Percentiles rank a stretch among this genome's conserved stretches.
These are phyloP conservation scores for Trogon surrucura DNA, from an alignment of 2,113 vertebrate species.

Conservation along the genomic window DNA sequence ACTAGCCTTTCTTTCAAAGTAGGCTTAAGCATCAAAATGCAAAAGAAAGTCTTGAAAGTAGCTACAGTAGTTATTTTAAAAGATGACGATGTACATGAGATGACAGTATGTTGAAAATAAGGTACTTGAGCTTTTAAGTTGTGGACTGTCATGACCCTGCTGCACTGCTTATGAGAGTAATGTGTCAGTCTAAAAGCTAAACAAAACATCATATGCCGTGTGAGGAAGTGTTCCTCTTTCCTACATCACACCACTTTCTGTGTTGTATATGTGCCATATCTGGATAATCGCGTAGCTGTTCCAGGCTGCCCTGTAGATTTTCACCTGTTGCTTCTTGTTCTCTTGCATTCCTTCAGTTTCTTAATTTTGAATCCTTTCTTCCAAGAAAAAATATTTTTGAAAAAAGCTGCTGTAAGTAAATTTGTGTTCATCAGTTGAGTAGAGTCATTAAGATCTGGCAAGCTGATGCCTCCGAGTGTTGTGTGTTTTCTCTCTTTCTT, in stretches of 20 bases:
- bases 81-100: neutral
- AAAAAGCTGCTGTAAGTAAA: neutral
- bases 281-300: neutral
- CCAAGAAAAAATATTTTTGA: neutral
- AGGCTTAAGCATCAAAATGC: neutral
- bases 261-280: neutral
- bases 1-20: neutral
- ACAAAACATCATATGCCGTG: neutral
- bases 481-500: neutral
- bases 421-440: neutral
- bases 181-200: neutral
- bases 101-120: neutral
- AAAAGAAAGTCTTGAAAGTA: neutral
- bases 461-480: neutral
- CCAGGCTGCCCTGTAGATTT: neutral
- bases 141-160: neutral
- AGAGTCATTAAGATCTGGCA: neutral
- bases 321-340: slow-evolving; percentile 5
- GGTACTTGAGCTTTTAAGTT: neutral
- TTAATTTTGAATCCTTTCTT: neutral
- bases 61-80: neutral
- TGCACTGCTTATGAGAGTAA: neutral
- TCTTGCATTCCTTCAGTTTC: neutral
- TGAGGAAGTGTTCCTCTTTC: neutral
- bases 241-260: neutral